Conservation (phyloP, 2,113 vertebrate species). For the Amazona guildingii region DNA sequence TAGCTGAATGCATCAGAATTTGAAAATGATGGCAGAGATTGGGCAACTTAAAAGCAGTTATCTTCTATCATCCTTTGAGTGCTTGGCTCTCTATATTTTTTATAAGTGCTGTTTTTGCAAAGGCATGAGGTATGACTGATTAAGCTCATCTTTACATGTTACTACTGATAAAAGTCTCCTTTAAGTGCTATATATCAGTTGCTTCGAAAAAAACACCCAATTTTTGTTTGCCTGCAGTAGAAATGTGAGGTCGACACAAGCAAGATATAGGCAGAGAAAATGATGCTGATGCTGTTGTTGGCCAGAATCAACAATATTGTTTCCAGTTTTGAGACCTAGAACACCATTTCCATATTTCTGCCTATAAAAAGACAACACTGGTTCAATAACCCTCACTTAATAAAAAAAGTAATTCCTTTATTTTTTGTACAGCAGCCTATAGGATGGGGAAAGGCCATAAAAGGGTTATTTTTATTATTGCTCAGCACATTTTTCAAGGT, state of each 20-base stretch:
- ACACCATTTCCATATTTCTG: neutral
- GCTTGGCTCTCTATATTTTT: neutral
- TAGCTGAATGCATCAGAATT: neutral
- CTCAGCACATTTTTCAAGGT: neutral
- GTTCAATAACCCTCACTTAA: neutral
- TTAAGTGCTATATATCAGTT: neutral
- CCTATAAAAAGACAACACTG: neutral
- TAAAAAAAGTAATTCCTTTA: neutral
- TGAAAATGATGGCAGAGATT: neutral
- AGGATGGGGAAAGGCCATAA: neutral
- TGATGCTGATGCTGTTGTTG: neutral
- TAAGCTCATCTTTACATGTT: neutral
- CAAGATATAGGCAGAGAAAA: neutral
- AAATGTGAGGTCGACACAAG: neutral
- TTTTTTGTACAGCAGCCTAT: neutral
- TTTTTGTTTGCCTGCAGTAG: neutral
- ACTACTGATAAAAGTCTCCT: neutral
- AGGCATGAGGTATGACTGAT: neutral
- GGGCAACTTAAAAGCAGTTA: neutral
- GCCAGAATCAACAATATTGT: neutral
- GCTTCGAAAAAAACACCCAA: neutral
- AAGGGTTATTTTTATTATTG: neutral
- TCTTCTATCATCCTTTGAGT: neutral
- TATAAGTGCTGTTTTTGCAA: neutral
- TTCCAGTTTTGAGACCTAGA: neutral